Percentiles rank a stretch among this genome's conserved stretches.
These are phyloP conservation scores for Isurus oxyrinchus DNA, from an alignment of 2,113 vertebrate genomes.

Conservation along the genomic window DNA sequence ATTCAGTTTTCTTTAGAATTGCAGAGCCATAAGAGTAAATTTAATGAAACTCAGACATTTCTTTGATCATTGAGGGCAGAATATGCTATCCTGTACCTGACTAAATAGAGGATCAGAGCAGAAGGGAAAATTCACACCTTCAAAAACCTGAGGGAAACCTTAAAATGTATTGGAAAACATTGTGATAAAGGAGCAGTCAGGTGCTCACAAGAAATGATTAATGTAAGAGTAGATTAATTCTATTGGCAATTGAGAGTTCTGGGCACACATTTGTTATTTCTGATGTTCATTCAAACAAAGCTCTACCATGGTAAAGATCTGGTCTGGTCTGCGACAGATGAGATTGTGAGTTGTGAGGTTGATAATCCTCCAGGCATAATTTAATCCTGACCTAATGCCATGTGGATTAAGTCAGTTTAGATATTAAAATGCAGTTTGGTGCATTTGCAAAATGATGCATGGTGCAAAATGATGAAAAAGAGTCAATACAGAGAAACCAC, in stretches of 20 bases:
- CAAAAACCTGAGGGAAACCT: neutral
- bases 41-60: neutral
- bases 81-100: neutral
- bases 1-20: neutral
- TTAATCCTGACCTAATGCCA: neutral
- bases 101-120: neutral
- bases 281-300: neutral
- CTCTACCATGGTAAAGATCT: neutral
- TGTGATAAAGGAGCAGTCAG: neutral
- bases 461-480: too few relatives aligned
- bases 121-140: neutral
- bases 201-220: neutral
- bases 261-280: constrained; percentile 11
- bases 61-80: neutral
- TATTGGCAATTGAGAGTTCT: neutral
- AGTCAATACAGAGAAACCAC: too few relatives aligned
- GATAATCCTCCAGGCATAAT: neutral
- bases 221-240: neutral
- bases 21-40: neutral
- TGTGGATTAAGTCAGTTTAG: neutral
- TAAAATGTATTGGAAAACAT: neutral
- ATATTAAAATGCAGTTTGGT: neutral
- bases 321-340: neutral
- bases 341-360: too few relatives aligned
- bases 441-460: too few relatives aligned